Conservation (phyloP, 2,888 invertebrate genomes). For the Amphipyra berbera region DNA sequence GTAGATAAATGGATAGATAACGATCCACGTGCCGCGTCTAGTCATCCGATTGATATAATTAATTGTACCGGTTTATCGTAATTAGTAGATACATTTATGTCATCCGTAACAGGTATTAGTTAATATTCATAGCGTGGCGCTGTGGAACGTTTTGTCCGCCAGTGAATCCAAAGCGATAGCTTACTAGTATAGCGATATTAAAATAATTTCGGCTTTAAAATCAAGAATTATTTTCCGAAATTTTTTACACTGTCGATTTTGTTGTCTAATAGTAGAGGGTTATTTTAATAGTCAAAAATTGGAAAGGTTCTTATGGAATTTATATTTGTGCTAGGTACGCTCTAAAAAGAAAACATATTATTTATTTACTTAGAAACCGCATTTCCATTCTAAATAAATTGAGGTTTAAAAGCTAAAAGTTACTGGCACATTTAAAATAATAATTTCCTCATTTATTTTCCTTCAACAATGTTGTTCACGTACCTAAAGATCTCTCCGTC, state of each 20-base stretch:
- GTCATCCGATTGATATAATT: slow-evolving; percentile 18
- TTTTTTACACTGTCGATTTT: too few species aligned
- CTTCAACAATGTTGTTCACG: slow-evolving; percentile 40
- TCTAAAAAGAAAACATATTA: too few species aligned
- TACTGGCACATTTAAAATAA: slow-evolving; percentile 39
- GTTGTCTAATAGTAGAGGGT: too few species aligned
- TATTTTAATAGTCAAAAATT: too few species aligned
- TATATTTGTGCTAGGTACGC: too few species aligned
- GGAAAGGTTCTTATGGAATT: too few species aligned
- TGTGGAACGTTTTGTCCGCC: too few species aligned
- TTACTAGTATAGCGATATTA: too few species aligned
- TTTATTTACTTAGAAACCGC: slow-evolving; percentile 18
- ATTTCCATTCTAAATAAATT: slow-evolving; percentile 12
- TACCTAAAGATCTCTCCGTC: slow-evolving; percentile 25
- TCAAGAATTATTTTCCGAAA: too few species aligned
- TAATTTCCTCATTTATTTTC: slow-evolving; percentile 24
- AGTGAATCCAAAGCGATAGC: too few species aligned
- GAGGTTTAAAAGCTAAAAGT: slow-evolving; percentile 19
- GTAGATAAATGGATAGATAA: slow-evolving; percentile 32
- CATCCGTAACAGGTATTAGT: slow-evolving; percentile 1
- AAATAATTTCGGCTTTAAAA: too few species aligned
- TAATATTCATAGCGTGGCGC: background rate
- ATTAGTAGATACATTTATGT: background rate
- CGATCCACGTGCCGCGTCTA: slow-evolving; percentile 26
- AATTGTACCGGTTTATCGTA: slow-evolving; percentile 3